Evolutionary conservation across 1,140 invertebrate genomes (phyloP).

Genomic region (Aphidius gifuensis): DNA sequence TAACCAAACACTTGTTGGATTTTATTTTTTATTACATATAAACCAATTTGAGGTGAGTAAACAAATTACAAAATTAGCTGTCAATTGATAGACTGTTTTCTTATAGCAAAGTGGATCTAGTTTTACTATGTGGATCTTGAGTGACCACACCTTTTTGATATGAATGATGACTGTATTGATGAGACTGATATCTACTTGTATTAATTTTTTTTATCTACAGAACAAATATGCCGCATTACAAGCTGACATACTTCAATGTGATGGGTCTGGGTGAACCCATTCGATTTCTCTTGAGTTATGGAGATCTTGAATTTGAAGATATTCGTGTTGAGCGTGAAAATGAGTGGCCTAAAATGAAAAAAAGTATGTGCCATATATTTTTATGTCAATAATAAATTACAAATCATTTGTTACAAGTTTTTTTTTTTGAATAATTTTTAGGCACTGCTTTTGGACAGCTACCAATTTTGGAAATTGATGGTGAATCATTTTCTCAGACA

Average conservation of each 20-base stretch:
- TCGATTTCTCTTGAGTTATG: conserved; percentile 65
- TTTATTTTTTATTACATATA: no score
- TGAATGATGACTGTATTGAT: no score
- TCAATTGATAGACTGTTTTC: no score
- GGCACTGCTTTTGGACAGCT: conserved; percentile 57
- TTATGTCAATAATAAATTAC: not conserved
- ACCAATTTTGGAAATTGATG: conserved; percentile 60
- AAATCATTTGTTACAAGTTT: conserved; percentile 5
- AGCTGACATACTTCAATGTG: conserved; percentile 66
- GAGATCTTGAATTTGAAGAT: conserved; percentile 66
- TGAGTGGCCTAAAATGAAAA: conserved; percentile 57
- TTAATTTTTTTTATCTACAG: no score
- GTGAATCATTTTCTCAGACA: conserved; percentile 53
- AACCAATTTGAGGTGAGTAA: no score
- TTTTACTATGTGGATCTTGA: no score
- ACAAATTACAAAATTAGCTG: no score
- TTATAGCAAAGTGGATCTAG: no score
- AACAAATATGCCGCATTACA: conserved; percentile 45
- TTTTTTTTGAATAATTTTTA: conserved; percentile 29
- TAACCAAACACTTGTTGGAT: no score
- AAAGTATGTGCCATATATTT: conserved; percentile 42
- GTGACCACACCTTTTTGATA: no score
- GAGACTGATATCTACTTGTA: no score
- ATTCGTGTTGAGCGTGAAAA: conserved; percentile 49
- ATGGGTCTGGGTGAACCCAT: conserved; percentile 68